Conservation (phyloP, 1,140 invertebrate genomes). For the Temnothorax longispinosus region DNA sequence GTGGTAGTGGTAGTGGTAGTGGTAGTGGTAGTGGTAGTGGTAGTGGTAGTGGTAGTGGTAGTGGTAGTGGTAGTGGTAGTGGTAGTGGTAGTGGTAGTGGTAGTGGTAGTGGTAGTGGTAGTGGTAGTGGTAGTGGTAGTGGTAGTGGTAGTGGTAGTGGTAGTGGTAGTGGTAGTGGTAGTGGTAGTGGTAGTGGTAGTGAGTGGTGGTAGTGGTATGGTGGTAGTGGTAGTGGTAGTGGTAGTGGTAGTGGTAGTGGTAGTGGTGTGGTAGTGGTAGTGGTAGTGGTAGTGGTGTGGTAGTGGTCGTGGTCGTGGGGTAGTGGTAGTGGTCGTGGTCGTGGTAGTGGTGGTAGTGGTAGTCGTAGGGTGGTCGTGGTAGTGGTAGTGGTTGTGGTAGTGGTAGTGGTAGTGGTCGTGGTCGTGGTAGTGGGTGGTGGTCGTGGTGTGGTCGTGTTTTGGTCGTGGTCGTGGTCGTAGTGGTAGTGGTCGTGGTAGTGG, state of each 20-base stretch:
- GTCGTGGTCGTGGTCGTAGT: too few species aligned
- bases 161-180: neutral
- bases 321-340: neutral
- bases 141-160: neutral
- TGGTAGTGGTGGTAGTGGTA: neutral
- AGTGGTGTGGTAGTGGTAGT: neutral
- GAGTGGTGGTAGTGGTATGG: neutral
- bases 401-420: too few species aligned
- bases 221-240: neutral
- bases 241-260: neutral
- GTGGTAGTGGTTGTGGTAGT: neutral
- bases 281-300: too few species aligned
- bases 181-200: neutral
- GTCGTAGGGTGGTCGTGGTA: too few species aligned
- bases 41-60: neutral
- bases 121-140: neutral
- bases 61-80: too few species aligned
- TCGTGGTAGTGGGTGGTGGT: neutral
- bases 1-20: too few species aligned
- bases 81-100: neutral
- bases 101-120: neutral
- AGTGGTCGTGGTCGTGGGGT: too few species aligned
- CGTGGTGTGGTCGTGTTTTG: neutral
- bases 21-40: neutral
- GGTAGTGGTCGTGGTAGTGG: neutral